phyloP scores from a whole-genome alignment of 2,888 invertebrate species.

The Harpalus rubripes region DNA sequence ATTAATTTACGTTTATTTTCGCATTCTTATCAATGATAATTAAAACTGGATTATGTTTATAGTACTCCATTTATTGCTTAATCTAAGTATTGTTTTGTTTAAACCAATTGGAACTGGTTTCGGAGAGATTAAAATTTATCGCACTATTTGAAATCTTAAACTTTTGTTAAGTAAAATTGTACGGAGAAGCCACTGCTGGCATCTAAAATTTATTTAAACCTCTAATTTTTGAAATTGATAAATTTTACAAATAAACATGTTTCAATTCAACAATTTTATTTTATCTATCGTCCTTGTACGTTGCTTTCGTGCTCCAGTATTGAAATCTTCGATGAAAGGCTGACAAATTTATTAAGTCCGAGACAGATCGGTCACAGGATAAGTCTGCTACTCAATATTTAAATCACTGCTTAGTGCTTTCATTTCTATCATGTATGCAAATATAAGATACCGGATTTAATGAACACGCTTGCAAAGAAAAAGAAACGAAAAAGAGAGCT shows the following conservation, averaged over 20 bases:
- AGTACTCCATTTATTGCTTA: too few species aligned
- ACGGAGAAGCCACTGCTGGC: too few species aligned
- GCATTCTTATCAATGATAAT: too few species aligned
- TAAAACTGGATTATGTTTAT: too few species aligned
- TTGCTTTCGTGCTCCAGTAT: background rate
- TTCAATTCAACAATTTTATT: background rate
- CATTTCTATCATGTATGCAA: slow-evolving; percentile 14
- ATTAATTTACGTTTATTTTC: too few species aligned
- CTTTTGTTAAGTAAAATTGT: too few species aligned
- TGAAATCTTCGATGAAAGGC: slow-evolving; percentile 9
- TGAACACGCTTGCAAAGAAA: background rate
- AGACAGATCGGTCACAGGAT: slow-evolving; percentile 61
- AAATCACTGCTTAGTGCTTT: slow-evolving; percentile 64
- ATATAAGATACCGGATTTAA: background rate
- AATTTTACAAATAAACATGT: background rate
- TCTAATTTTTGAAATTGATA: too few species aligned
- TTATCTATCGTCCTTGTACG: background rate
- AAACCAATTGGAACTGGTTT: too few species aligned
- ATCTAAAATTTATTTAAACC: too few species aligned
- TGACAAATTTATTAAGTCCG: slow-evolving; percentile 61
- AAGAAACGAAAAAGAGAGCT: background rate
- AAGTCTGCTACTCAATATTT: slow-evolving; percentile 55
- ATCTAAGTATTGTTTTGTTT: too few species aligned
- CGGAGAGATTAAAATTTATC: too few species aligned
- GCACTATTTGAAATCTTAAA: too few species aligned